Evolutionary conservation across 2,113 vertebrate species (phyloP), one percentile per base, ranked within the genome.

Genomic region (Pangasianodon hypophthalmus): DNA sequence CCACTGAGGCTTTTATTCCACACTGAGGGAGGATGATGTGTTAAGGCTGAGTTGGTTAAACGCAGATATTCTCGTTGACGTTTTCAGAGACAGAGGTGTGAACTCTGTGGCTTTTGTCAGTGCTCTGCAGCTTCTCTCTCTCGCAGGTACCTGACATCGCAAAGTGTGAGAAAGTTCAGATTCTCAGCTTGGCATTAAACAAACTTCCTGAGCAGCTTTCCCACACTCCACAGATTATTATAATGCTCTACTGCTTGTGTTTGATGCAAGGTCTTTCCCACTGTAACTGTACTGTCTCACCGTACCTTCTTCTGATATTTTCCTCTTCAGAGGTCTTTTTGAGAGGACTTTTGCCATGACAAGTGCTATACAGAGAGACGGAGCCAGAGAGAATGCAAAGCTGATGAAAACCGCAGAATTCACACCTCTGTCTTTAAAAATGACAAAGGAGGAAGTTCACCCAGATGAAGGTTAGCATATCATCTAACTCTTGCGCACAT

Each of bases 81-180:
- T 87, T 56, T 87, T 52, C 21, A 69, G 52, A 84, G 69, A 84
- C n/a, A 41, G 54, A 89, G 89, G 85, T 92, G 91, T 91, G 90
- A 92, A 86, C 46, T 89, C 37, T 89, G 89, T 77, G 90, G 86
- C 60, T 46, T 88, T 73, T 85, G 46, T 89, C 86, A 60, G 81
- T 89, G 50, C 82, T 48, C 19, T 60, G 37, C 86, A 37, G 46
- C 73, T 50, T 52, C 84, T 92, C 87, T 64, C 77, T 87, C 67
- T 87, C 71, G 11, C 9, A 21, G 52, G 11, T 80, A 24, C 56
- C 62, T 84, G 46, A 9, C 24, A 71, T 7, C n/a, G n/a, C 29
- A 29, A 48, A 64, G 32, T 81, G 56, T 92, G 92, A 92, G 91
- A 80, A 80, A 94, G 90, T 93, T 91, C 91, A 83, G 90, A 67